These are phyloP conservation scores for Arctocebus calabarensis DNA, from an alignment of 2,797 vertebrate genomes.

Conservation along the genomic window DNA sequence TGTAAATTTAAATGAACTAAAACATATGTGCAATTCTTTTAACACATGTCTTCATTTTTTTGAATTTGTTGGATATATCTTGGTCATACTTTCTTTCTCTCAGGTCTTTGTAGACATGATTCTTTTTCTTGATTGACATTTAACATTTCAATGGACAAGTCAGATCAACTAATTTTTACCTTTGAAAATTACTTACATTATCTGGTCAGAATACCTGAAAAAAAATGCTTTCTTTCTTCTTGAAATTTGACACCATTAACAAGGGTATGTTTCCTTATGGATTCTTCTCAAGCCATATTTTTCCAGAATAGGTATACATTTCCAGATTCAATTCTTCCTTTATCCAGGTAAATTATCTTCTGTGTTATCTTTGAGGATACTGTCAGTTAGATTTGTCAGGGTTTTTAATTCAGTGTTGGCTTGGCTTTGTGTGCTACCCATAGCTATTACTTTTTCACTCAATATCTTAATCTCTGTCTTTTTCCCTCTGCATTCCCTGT, in stretches of 20 bases:
- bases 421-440: not conserved
- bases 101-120: not conserved
- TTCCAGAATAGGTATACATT: not conserved
- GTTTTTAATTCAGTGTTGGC: not conserved
- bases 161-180: not conserved
- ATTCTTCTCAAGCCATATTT: not conserved
- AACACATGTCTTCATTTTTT: not conserved
- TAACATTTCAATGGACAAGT: not conserved
- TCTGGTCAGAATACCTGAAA: not conserved
- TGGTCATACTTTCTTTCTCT: not conserved
- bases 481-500: not conserved
- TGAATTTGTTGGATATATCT: not conserved
- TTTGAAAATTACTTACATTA: not conserved
- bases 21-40: not conserved
- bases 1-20: constrained; percentile 1
- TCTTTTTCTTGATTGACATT: not conserved
- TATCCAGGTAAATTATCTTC: not conserved
- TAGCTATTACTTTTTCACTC: not conserved
- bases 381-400: not conserved
- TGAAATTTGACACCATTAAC: constrained; percentile 5
- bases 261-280: not conserved
- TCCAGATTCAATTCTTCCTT: constrained; percentile 25
- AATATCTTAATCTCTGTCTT: not conserved
- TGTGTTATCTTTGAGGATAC: not conserved
- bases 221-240: not conserved